Percentiles rank a stretch among this genome's conserved stretches.
Conservation (phyloP, 2,113 vertebrate genomes). For the Amazona guildingii region DNA sequence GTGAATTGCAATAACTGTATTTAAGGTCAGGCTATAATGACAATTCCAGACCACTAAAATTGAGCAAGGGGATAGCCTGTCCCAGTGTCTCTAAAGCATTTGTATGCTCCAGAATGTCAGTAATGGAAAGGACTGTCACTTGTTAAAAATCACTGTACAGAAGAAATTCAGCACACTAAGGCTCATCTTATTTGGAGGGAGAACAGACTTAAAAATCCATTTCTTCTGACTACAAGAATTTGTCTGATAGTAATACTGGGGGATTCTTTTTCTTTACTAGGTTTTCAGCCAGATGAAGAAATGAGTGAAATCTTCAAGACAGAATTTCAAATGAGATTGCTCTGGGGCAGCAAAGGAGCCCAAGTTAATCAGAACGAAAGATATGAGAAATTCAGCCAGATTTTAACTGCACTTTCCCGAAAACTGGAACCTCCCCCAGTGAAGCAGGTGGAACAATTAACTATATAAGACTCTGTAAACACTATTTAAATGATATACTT, state of each 20-base stretch:
- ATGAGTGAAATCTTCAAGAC: constrained; percentile 93
- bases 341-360: constrained; percentile 96
- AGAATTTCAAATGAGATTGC: constrained; percentile 94
- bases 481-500: neutral
- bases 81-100: neutral
- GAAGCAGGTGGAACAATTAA: constrained; percentile 83
- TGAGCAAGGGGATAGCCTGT: neutral
- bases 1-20: neutral
- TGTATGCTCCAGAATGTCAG: neutral
- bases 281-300: constrained; percentile 86
- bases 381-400: constrained; percentile 93
- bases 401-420: constrained; percentile 92
- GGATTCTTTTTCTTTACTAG: constrained; percentile 69
- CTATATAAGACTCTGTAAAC: neutral
- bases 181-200: neutral
- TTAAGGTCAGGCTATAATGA: neutral
- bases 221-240: neutral
- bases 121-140: neutral
- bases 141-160: neutral
- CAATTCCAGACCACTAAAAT: neutral
- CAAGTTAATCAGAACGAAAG: constrained; percentile 90
- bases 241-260: neutral
- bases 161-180: neutral
- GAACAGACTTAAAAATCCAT: neutral
- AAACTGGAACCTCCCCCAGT: constrained; percentile 87